Percentiles rank a stretch among this genome's conserved stretches.
Evolutionary conservation across 1,140 invertebrate genomes (phyloP).

Genomic region (Nixonia krombeini): DNA sequence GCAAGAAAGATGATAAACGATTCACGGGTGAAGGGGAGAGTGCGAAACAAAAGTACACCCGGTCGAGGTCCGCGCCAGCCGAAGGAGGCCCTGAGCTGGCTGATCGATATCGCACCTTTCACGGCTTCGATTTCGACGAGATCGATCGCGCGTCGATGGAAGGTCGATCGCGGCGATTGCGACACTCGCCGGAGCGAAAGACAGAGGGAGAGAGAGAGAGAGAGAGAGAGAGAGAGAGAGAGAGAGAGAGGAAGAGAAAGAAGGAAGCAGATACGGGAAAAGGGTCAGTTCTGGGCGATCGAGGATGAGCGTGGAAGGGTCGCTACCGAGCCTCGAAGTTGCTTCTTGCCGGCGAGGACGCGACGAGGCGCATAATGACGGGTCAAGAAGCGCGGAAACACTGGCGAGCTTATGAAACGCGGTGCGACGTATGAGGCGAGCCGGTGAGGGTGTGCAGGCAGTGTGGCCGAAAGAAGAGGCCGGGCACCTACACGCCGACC

Average conservation of each 20-base stretch:
- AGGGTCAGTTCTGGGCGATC: too few species aligned
- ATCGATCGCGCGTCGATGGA: constrained; percentile 29
- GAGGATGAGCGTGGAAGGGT: too few species aligned
- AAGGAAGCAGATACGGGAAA: too few species aligned
- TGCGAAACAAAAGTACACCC: too few species aligned
- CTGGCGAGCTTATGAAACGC: constrained; percentile 65
- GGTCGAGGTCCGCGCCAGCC: too few species aligned
- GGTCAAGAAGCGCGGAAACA: constrained; percentile 60
- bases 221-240: too few species aligned
- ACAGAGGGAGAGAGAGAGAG: background rate
- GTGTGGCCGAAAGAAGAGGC: constrained; percentile 2
- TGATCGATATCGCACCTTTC: constrained; percentile 37
- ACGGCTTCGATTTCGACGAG: constrained; percentile 34
- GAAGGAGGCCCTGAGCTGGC: constrained; percentile 12
- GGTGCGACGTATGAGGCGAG: constrained; percentile 61
- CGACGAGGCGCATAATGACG: constrained; percentile 33
- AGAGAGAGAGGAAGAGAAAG: too few species aligned
- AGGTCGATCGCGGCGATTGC: constrained; percentile 39
- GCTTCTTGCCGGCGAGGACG: too few species aligned
- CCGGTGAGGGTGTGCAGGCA: constrained; percentile 39
- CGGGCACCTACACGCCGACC: constrained; percentile 32
- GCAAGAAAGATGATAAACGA: too few species aligned
- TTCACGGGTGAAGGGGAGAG: too few species aligned
- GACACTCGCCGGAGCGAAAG: constrained; percentile 13
- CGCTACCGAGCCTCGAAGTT: too few species aligned